Conservation (phyloP, 2,113 vertebrate genomes). For the Hylia prasina region DNA sequence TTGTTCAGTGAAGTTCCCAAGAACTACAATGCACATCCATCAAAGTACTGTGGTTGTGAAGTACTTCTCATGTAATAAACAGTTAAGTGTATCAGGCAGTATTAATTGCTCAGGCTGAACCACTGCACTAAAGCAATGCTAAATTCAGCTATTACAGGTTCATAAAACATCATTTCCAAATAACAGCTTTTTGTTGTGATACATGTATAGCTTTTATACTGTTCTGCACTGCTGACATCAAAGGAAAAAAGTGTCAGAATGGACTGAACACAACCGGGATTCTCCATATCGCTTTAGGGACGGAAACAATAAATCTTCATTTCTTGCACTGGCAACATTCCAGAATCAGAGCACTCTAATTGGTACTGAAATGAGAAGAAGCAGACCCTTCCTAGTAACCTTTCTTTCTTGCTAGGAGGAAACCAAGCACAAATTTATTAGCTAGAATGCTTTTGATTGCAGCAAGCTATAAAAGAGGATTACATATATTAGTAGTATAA, state of each 20-base stretch:
- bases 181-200: not conserved
- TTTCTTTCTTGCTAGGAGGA: not conserved
- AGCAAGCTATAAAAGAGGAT: not conserved
- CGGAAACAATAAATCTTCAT: not conserved
- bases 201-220: not conserved
- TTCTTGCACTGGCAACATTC: not conserved
- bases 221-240: not conserved
- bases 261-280: not conserved
- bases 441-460: not conserved
- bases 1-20: not conserved
- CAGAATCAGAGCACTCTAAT: not conserved
- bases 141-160: not conserved
- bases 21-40: not conserved
- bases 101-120: not conserved
- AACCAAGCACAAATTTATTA: not conserved
- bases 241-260: not conserved
- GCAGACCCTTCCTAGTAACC: not conserved
- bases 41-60: not conserved
- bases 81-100: not conserved
- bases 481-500: not conserved
- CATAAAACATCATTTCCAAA: not conserved
- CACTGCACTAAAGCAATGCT: not conserved
- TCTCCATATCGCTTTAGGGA: rapidly evolving
- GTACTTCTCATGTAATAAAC: not conserved
- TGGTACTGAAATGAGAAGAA: not conserved